These are phyloP conservation scores for Ophion ventricosus DNA, from an alignment of 2,888 invertebrate species.

Conservation along the genomic window DNA sequence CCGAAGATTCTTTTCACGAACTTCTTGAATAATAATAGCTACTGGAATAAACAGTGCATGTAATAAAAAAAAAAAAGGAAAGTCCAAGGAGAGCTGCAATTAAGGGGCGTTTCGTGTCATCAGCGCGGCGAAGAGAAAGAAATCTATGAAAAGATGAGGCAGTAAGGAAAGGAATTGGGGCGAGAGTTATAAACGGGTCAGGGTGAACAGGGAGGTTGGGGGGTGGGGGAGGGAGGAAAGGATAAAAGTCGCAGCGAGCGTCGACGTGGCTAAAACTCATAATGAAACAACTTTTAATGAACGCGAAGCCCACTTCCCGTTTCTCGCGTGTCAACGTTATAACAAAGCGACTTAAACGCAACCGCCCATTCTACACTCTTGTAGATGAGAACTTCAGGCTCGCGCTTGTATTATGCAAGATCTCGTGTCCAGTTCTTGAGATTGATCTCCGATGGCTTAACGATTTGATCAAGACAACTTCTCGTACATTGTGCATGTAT, in stretches of 20 bases:
- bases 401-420: conserved; percentile 10
- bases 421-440: conserved; percentile 26
- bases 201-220: conserved; percentile 31
- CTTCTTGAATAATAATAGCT: conserved; percentile 8
- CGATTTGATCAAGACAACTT: not conserved
- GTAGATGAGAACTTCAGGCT: conserved; percentile 21
- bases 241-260: conserved; percentile 30
- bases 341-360: conserved; percentile 69
- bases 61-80: conserved; percentile 15
- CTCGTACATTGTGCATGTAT: not conserved
- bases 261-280: conserved; percentile 60
- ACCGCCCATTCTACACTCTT: conserved; percentile 52
- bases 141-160: not conserved
- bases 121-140: not conserved
- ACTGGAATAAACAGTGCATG: not conserved
- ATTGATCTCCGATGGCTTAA: conserved; percentile 17
- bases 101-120: conserved; percentile 36
- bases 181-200: conserved; percentile 44
- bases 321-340: conserved; percentile 66
- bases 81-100: conserved; percentile 25
- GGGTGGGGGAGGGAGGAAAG: conserved; percentile 38
- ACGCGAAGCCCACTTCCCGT: conserved; percentile 56
- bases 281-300: conserved; percentile 72
- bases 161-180: conserved; percentile 12
- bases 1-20: not conserved